phyloP scores from a whole-genome alignment of 2,113 vertebrate species.

The Thymallus thymallus region DNA sequence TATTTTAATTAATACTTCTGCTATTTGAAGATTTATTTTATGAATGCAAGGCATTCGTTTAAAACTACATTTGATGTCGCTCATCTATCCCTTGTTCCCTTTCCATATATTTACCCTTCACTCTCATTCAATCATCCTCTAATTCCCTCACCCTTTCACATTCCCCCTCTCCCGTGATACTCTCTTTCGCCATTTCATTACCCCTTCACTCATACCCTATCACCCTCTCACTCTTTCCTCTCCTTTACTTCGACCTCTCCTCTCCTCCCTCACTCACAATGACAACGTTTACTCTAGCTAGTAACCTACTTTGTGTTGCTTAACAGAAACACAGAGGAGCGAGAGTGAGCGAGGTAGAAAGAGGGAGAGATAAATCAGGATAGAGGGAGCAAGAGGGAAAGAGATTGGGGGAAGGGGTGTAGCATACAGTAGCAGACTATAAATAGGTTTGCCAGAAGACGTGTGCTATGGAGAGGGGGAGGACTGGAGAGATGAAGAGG shows the following conservation, averaged over 20 bases:
- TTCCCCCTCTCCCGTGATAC: background rate
- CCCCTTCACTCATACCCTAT: background rate
- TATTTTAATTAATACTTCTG: no score
- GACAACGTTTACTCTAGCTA: constrained; percentile 48
- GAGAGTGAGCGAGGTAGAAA: background rate
- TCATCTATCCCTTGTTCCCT: background rate
- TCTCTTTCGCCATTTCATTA: constrained; percentile 12
- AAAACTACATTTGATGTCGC: background rate
- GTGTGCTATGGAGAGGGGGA: constrained; percentile 44
- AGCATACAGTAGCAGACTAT: constrained; percentile 60
- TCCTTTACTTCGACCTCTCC: constrained; percentile 24
- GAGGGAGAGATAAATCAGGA: constrained; percentile 36
- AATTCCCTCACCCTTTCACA: background rate
- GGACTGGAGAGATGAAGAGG: constrained; percentile 25
- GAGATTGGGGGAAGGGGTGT: constrained; percentile 28
- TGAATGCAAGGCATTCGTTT: background rate
- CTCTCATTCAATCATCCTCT: background rate
- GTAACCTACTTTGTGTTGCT: constrained; percentile 66
- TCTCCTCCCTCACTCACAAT: constrained; percentile 42
- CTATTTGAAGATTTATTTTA: no score
- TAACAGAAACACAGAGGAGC: background rate
- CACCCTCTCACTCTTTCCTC: constrained; percentile 2
- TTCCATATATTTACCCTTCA: background rate
- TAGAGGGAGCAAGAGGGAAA: constrained; percentile 33
- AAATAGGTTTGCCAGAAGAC: constrained; percentile 66